Evolutionary conservation across 2,888 invertebrate genomes (phyloP), one percentile per base, ranked within the genome.

Genomic region (Lasius platythorax): DNA sequence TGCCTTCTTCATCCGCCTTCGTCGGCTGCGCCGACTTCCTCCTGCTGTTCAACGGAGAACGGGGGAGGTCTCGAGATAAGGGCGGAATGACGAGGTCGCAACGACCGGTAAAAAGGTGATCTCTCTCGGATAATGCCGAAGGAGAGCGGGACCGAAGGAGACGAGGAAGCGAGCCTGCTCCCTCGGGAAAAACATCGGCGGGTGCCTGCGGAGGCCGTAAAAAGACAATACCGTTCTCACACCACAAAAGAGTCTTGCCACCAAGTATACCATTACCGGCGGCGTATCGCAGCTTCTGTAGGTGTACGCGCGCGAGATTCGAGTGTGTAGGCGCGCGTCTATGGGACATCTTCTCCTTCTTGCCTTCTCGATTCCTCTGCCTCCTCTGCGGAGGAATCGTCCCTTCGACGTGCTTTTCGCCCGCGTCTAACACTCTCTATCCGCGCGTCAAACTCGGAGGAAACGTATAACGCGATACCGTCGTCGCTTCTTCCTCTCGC

Each of bases 21-120:
- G 87, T 84, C 85, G 87, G 87, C 85, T 23, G 43, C 85, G 40
- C 18, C 73, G 37, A 53, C 88, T 88, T 87, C 78, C 87, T 87
- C 87, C 87, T 89, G 87, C 58, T 15, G 72, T 68, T 70, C 46
- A 61, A 61, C 61, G 58, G 70, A 68, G 61, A 46, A 43, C 87
- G 88, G 78, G 85, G 88, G 90, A 91, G 91, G 91, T 90, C 87
- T 91, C 85, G 91, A 93, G 94, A 95, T 94, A 95, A 94, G 94
- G 93, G 92, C 91, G 92, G 90, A 94, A 94, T 93, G 94, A 95
- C 94, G 95, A 95, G 94, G 94, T 95, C 93, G 94, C 94, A 95
- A 95, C 94, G 94, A 94, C 93, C 94, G 94, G 94, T 95, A 94
- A 95, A 95, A 94, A 94, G 94, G 92, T 93, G 95, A 95, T 95